Percentiles rank a stretch among this genome's conserved stretches.
Conservation (phyloP, 2,113 vertebrate species). For the Leuciscus idus region DNA sequence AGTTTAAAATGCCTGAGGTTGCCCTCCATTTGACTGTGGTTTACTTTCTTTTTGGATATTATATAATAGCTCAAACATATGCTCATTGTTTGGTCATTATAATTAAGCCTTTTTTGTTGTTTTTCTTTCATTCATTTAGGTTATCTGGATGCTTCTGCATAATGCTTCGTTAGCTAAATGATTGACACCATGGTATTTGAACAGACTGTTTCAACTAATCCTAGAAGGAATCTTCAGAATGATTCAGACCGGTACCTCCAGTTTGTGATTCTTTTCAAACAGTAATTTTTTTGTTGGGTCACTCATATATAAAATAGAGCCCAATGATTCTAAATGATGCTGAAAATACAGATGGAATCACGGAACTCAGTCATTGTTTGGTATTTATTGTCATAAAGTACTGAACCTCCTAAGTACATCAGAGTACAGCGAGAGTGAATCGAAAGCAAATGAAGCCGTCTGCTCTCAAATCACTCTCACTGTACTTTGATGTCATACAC, state of each 20-base stretch:
- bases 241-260: not conserved
- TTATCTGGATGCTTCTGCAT: not conserved
- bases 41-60: not conserved
- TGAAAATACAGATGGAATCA: too few relatives aligned
- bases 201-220: not conserved
- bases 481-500: too few relatives aligned
- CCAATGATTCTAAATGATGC: too few relatives aligned
- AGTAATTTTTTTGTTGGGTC: not conserved
- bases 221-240: too few relatives aligned
- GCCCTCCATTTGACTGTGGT: not conserved
- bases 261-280: not conserved
- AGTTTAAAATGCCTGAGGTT: constrained; percentile 8
- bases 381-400: too few relatives aligned
- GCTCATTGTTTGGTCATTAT: not conserved
- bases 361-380: too few relatives aligned
- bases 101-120: not conserved
- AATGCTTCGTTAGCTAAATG: not conserved
- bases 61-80: constrained; percentile 20
- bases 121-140: not conserved
- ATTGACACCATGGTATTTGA: not conserved
- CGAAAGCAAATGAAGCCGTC: too few relatives aligned
- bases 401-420: too few relatives aligned
- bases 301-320: too few relatives aligned
- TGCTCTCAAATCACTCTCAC: too few relatives aligned
- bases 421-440: too few relatives aligned